A percentile compares a stretch with the other conserved stretches of the same genome.
phyloP scores from a whole-genome alignment of 2,113 vertebrate species.

The Perognathus longimembris region DNA sequence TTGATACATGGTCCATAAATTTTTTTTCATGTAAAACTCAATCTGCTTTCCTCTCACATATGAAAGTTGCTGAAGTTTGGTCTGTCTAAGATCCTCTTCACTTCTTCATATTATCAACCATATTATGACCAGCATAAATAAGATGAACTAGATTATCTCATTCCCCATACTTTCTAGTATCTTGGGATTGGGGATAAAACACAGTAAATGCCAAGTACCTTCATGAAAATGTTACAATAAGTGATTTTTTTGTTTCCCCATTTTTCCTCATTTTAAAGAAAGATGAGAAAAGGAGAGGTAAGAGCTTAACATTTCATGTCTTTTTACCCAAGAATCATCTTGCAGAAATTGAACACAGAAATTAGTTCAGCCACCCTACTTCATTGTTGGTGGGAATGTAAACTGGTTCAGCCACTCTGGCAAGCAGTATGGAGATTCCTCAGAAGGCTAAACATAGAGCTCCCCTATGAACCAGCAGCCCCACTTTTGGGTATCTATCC shows the following conservation, averaged over 20 bases:
- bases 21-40: neutral
- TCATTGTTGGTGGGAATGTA: too few species aligned
- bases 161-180: neutral
- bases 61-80: neutral
- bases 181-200: neutral
- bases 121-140: neutral
- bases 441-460: too few species aligned
- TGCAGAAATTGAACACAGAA: neutral
- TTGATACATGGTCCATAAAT: neutral
- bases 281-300: slow-evolving; percentile 28
- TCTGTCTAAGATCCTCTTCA: neutral
- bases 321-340: slow-evolving; percentile 29
- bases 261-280: slow-evolving; percentile 39
- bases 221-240: slow-evolving; percentile 3
- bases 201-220: neutral
- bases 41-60: neutral
- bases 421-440: too few species aligned
- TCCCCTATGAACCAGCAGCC: too few species aligned
- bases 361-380: neutral
- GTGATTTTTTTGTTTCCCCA: neutral
- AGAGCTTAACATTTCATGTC: neutral
- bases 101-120: slow-evolving; percentile 9
- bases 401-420: too few species aligned
- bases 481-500: too few species aligned
- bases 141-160: neutral